These are phyloP conservation scores for Spisula subtruncata DNA, from an alignment of 2,888 invertebrate species.

Conservation along the genomic window DNA sequence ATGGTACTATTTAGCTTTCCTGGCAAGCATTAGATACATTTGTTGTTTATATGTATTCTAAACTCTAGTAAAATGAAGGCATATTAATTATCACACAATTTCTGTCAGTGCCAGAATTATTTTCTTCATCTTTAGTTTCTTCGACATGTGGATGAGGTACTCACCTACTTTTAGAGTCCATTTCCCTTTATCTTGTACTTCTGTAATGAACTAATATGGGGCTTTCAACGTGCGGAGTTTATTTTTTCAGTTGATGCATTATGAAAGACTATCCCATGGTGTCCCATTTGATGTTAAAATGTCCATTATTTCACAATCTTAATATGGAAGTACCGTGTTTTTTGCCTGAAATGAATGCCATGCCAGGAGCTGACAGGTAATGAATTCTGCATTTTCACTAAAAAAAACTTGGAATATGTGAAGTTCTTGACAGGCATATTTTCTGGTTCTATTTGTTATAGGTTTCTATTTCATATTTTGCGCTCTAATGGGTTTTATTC, in stretches of 20 bases:
- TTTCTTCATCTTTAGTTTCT: background rate
- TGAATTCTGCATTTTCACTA: background rate
- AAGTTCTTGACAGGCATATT: background rate
- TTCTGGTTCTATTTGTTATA: background rate
- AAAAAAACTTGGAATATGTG: slow-evolving; percentile 15
- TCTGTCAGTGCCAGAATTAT: background rate
- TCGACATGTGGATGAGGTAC: background rate
- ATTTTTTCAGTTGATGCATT: background rate
- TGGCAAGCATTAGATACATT: slow-evolving; percentile 44
- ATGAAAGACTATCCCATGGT: background rate
- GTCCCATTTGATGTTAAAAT: background rate
- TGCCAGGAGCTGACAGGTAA: background rate
- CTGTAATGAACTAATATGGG: background rate
- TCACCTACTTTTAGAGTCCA: background rate
- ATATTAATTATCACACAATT: background rate
- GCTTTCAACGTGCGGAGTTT: background rate
- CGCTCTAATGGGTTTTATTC: slow-evolving; percentile 24
- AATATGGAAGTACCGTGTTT: background rate
- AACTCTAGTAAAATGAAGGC: background rate
- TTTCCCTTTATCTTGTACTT: no score
- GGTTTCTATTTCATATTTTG: slow-evolving; percentile 19
- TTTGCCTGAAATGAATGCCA: background rate
- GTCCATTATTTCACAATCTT: background rate
- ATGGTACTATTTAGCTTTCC: slow-evolving; percentile 50
- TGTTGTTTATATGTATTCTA: slow-evolving; percentile 23